These are phyloP conservation scores for Sebastes iracundus DNA, from an alignment of 2,797 vertebrate species.

Conservation along the genomic window DNA sequence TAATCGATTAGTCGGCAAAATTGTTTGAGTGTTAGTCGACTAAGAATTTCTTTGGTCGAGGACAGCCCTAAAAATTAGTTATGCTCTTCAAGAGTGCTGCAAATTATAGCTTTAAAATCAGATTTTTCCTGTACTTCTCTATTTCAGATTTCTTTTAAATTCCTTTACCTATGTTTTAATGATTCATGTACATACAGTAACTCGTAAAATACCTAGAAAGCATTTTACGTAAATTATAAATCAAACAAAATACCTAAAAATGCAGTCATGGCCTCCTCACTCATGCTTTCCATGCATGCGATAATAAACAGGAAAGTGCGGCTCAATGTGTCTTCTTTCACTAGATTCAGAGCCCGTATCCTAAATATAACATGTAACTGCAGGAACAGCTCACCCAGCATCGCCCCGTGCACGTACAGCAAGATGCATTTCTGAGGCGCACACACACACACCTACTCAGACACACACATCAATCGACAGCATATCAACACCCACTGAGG, in stretches of 20 bases:
- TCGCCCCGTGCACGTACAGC: constrained; percentile 12
- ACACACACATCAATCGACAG: constrained; percentile 42
- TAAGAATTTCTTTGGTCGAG: no score
- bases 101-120: neutral
- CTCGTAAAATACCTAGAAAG: neutral
- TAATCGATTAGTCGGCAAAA: no score
- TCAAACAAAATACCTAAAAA: neutral
- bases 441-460: neutral
- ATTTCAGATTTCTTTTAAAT: neutral
- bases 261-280: neutral
- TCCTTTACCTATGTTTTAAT: neutral
- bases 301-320: neutral
- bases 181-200: neutral
- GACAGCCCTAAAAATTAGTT: no score
- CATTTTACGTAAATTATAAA: neutral
- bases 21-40: no score
- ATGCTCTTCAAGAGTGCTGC: no score
- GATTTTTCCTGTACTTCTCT: neutral
- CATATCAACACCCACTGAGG: constrained; percentile 42
- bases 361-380: constrained; percentile 21
- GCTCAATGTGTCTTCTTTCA: neutral
- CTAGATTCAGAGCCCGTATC: neutral
- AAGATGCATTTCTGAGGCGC: neutral
- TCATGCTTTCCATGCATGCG: neutral
- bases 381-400: constrained; percentile 4